Evolutionary conservation across 1,140 invertebrate species (phyloP), one percentile per base, ranked within the genome.

Genomic region (Stratiolaelaps scimitus): DNA sequence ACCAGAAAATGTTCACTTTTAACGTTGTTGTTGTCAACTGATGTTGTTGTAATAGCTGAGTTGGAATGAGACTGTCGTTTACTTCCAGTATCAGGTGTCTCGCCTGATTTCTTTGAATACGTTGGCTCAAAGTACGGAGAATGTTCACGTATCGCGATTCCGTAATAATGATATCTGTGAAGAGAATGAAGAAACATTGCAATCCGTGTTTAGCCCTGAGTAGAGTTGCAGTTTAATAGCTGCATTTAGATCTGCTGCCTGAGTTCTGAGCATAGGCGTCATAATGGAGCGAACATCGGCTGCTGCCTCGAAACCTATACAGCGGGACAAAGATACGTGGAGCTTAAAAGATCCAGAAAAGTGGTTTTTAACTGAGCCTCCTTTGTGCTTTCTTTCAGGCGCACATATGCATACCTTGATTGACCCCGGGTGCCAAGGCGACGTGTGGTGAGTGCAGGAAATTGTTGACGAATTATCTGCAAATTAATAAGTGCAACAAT

Each of bases 391-490:
- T n/a, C n/a, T n/a, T n/a, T n/a, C n/a, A 15, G 34, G 43, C 20
- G 44, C 2, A 45, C 19, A 20, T 34, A 26, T 1, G 66, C 72
- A 71, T 73, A 78, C 76, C 80, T 79, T 47, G 80, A 81, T 70
- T 81, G 80, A 5, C 80, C 80, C 64, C 80, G 68, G 2, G 80
- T 81, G 13, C 80, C 80, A 30, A 81, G 72, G 34, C 80, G 70
- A 65, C 80, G 65, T 0, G 80, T 81, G 7, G 80, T 81, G 19
- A 81, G 74, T 45, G 78, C 75, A 0, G 79, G 78, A 73, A 81
- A 81, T 71, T 80, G 79, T 68, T 81, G 79, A 2, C 80, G 73
- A 67, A 81, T 80, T 56, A 81, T 80, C 80, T 81, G 69, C 10
- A 68, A 69, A 6, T 6, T 40, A 46, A 47, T n/a, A 19, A 26